A percentile compares a stretch with the other conserved stretches of the same genome.
Evolutionary conservation across 2,797 vertebrate genomes (phyloP).

Genomic region (Malurus splendens): DNA sequence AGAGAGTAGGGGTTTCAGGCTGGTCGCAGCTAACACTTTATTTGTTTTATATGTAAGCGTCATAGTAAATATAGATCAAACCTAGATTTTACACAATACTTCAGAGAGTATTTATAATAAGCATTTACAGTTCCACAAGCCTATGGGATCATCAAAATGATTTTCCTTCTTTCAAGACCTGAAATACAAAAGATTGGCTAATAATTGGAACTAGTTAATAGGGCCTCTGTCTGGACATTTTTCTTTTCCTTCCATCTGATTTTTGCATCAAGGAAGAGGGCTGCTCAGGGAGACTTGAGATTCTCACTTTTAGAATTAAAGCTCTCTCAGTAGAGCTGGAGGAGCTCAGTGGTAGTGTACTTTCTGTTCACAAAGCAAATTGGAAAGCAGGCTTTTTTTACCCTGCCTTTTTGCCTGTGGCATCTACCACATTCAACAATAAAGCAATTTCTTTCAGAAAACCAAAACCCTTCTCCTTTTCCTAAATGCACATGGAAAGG

Average conservation of each 20-base stretch:
- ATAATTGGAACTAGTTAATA: background rate
- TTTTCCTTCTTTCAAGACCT: background rate
- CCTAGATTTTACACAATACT: background rate
- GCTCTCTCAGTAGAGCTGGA: background rate
- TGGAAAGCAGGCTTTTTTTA: background rate
- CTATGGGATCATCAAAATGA: background rate
- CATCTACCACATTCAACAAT: background rate
- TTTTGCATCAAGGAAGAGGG: background rate
- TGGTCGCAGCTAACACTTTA: background rate
- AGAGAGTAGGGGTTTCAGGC: background rate
- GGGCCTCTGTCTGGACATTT: background rate
- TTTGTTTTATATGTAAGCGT: background rate
- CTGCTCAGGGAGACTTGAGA: background rate
- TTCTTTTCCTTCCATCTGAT: background rate
- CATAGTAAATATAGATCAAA: background rate
- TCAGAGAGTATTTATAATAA: background rate
- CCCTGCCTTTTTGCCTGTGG: background rate
- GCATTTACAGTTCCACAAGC: background rate
- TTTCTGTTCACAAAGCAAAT: background rate
- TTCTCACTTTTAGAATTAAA: background rate
- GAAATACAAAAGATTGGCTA: background rate
- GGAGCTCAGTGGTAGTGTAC: background rate
- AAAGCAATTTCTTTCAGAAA: background rate
- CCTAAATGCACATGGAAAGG: background rate
- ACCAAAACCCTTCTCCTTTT: background rate